phyloP scores from a whole-genome alignment of 2,888 invertebrate genomes.

The Hypomecis atomaria region DNA sequence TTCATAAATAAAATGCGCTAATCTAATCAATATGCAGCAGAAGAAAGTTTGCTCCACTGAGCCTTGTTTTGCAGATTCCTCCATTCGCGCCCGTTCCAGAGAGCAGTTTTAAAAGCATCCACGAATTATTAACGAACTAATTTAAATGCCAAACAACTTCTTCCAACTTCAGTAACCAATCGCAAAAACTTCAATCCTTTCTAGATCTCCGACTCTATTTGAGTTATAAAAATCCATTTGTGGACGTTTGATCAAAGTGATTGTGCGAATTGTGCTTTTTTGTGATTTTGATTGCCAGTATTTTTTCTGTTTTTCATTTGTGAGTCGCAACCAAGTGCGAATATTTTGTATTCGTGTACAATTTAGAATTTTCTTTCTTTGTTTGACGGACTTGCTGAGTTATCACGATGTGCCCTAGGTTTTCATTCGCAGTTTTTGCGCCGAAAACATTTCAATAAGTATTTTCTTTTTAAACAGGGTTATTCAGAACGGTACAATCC shows the following conservation, averaged over 20 bases:
- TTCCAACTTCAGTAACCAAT: conserved; percentile 1
- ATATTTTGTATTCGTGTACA: conserved; percentile 5
- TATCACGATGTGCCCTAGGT: neutral
- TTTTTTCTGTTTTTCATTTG: conserved; percentile 3
- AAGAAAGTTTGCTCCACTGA: neutral
- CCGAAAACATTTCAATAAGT: neutral
- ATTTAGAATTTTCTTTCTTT: neutral
- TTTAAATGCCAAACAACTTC: conserved; percentile 16
- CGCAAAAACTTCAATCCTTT: conserved; percentile 6
- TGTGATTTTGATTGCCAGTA: neutral
- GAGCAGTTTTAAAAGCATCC: conserved; percentile 5
- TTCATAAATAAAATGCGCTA: neutral
- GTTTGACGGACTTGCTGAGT: neutral
- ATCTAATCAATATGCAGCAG: neutral
- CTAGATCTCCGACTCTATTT: conserved; percentile 3
- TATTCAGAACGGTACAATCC: no score
- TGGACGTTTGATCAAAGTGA: conserved; percentile 7
- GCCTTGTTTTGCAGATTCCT: conserved; percentile 5
- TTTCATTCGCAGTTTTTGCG: neutral
- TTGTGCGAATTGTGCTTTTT: conserved; percentile 13
- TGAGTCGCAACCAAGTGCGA: conserved; percentile 3
- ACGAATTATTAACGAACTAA: conserved; percentile 14
- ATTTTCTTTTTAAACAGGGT: no score
- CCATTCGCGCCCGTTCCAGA: neutral
- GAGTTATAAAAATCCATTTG: conserved; percentile 10